These are phyloP conservation scores for Micrastur ruficollis DNA, from an alignment of 2,797 vertebrate species.

Conservation along the genomic window DNA sequence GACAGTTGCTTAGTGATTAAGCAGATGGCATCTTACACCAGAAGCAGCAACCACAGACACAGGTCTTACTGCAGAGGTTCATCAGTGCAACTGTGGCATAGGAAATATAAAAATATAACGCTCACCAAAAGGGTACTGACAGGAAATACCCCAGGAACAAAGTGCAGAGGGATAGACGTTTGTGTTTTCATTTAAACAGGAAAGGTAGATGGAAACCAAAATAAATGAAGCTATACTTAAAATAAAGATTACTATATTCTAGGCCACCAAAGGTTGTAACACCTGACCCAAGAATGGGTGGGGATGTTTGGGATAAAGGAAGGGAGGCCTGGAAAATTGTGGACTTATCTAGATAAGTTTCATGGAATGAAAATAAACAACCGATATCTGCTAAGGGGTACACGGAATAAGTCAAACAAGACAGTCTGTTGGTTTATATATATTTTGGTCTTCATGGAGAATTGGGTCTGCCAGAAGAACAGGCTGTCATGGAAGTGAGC, in stretches of 20 bases:
- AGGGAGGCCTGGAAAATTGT: conserved; percentile 59
- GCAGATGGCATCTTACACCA: not conserved
- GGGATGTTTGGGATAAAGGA: conserved; percentile 60
- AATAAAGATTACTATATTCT: conserved; percentile 28
- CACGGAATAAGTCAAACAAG: not conserved
- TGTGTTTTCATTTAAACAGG: conserved; percentile 58
- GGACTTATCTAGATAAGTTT: conserved; percentile 45
- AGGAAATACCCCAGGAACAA: conserved; percentile 19
- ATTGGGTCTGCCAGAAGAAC: not conserved
- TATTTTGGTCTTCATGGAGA: not conserved
- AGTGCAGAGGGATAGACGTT: conserved; percentile 5
- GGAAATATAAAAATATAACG: conserved; percentile 4
- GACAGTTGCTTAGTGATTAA: not conserved
- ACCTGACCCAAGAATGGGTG: conserved; percentile 65
- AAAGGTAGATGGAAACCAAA: conserved; percentile 69
- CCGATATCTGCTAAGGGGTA: not conserved
- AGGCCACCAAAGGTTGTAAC: conserved; percentile 18
- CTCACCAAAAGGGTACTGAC: not conserved
- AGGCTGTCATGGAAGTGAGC: not conserved
- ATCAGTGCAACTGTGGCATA: not conserved
- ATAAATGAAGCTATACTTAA: conserved; percentile 54
- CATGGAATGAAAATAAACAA: conserved; percentile 66
- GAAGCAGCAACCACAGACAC: not conserved
- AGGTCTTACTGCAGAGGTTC: not conserved
- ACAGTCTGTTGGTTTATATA: not conserved